Conservation (phyloP, 1,140 invertebrate genomes). For the Colletes latitarsis region DNA sequence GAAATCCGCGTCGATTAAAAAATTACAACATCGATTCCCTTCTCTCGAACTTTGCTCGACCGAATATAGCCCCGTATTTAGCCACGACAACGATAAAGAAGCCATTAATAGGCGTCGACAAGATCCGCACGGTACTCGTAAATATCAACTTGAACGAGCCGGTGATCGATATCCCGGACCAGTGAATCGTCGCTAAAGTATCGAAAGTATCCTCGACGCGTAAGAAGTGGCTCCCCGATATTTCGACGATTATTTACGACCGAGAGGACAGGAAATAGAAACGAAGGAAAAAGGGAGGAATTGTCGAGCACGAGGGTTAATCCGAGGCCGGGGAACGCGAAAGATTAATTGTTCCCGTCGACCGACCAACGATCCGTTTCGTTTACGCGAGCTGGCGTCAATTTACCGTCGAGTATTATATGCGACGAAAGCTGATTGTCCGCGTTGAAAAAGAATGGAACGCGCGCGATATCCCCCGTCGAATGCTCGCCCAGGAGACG, state of each 20-base stretch:
- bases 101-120: not conserved
- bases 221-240: not conserved
- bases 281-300: not conserved
- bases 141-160: not conserved
- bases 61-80: not conserved
- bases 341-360: constrained; percentile 4
- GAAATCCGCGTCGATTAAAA: too few relatives aligned
- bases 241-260: constrained; percentile 33
- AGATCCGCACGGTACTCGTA: not conserved
- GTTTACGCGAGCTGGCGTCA: constrained; percentile 17
- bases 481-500: not conserved
- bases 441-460: not conserved
- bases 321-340: not conserved
- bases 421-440: not conserved
- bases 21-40: too few relatives aligned
- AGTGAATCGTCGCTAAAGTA: not conserved
- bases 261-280: too few relatives aligned
- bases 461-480: not conserved
- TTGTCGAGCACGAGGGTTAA: not conserved
- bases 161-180: constrained; percentile 5
- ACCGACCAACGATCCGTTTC: constrained; percentile 28
- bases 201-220: constrained; percentile 13
- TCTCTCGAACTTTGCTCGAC: too few relatives aligned
- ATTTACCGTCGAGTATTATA: constrained; percentile 35
- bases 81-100: not conserved